A percentile compares a stretch with the other conserved stretches of the same genome.
These are phyloP conservation scores for Temnothorax curvispinosus DNA, from an alignment of 1,140 invertebrate species.

Conservation along the genomic window DNA sequence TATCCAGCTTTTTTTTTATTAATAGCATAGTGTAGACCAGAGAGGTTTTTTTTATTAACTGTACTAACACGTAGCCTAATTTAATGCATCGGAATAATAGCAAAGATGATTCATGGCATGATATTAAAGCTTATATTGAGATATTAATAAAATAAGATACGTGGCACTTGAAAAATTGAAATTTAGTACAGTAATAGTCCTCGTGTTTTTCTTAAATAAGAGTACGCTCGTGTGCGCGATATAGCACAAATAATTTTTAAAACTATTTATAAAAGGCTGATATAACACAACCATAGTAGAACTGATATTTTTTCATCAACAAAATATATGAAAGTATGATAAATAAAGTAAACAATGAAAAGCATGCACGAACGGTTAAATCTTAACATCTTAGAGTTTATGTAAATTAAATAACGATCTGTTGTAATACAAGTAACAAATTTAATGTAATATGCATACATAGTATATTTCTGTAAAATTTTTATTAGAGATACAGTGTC, in stretches of 20 bases:
- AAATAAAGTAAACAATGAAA: slow-evolving; percentile 43
- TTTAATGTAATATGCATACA: slow-evolving; percentile 60
- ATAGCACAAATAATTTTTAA: slow-evolving; percentile 63
- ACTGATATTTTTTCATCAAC: slow-evolving; percentile 71
- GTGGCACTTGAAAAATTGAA: slow-evolving; percentile 11
- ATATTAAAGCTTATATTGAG: slow-evolving; percentile 14
- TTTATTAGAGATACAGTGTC: slow-evolving; percentile 36
- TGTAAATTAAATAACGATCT: slow-evolving; percentile 65
- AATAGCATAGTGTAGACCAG: not conserved
- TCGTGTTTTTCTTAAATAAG: slow-evolving; percentile 1
- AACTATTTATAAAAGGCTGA: slow-evolving; percentile 63
- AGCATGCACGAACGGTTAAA: slow-evolving; percentile 49
- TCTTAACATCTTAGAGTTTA: slow-evolving; percentile 55
- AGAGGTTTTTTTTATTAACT: slow-evolving; percentile 17
- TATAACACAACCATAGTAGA: slow-evolving; percentile 62
- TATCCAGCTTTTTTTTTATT: slow-evolving; percentile 20
- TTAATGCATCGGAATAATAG: slow-evolving; percentile 18
- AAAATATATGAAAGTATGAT: slow-evolving; percentile 5
- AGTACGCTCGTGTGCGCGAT: not conserved
- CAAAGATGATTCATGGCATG: not conserved
- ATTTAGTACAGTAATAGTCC: not conserved
- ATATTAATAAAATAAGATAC: slow-evolving; percentile 7
- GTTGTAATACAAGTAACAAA: slow-evolving; percentile 70
- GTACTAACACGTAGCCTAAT: not conserved
- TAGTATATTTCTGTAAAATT: slow-evolving; percentile 49